phyloP scores from a whole-genome alignment of 37 sponge, comb jelly and placozoan genomes.

The Tethya wilhelma region DNA sequence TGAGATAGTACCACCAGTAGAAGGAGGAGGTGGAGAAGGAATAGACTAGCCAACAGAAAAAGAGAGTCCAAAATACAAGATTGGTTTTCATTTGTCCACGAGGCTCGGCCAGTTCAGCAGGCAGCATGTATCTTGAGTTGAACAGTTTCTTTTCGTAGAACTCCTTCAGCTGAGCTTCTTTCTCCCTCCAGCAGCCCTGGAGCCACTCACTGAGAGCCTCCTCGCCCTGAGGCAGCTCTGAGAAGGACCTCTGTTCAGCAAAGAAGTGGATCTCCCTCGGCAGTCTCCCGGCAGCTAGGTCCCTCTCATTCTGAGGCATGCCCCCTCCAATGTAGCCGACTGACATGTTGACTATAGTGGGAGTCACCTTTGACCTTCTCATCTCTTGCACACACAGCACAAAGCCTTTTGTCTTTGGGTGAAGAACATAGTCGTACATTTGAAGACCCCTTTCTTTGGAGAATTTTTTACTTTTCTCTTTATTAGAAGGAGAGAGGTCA shows the following conservation, averaged over 20 bases:
- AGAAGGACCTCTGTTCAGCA: constrained; percentile 12
- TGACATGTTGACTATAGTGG: constrained; percentile 42
- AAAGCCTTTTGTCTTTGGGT: constrained; percentile 90
- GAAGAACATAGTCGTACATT: constrained; percentile 78
- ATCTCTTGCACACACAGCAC: constrained; percentile 64
- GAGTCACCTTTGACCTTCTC: constrained; percentile 19
- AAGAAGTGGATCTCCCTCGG: constrained; percentile 78
- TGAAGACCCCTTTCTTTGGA: constrained; percentile 70
- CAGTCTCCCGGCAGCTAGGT: constrained; percentile 61
- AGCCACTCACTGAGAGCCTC: constrained; percentile 67
- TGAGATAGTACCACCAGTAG: constrained; percentile 24
- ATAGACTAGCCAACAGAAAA: constrained; percentile 19
- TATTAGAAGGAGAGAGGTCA: constrained; percentile 72
- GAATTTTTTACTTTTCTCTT: constrained; percentile 57
- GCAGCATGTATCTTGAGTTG: constrained; percentile 11
- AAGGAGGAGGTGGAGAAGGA: background rate
- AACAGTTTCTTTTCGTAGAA: constrained; percentile 73
- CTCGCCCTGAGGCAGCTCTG: constrained; percentile 46
- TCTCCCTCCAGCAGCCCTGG: constrained; percentile 62
- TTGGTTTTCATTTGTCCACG: background rate
- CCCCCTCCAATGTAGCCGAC: constrained; percentile 61
- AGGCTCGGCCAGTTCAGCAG: background rate
- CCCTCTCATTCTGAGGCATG: constrained; percentile 76
- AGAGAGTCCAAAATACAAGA: constrained; percentile 26
- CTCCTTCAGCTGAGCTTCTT: constrained; percentile 65